Evolutionary conservation across 2,797 vertebrate genomes (phyloP).

Genomic region (Astyanax mexicanus): DNA sequence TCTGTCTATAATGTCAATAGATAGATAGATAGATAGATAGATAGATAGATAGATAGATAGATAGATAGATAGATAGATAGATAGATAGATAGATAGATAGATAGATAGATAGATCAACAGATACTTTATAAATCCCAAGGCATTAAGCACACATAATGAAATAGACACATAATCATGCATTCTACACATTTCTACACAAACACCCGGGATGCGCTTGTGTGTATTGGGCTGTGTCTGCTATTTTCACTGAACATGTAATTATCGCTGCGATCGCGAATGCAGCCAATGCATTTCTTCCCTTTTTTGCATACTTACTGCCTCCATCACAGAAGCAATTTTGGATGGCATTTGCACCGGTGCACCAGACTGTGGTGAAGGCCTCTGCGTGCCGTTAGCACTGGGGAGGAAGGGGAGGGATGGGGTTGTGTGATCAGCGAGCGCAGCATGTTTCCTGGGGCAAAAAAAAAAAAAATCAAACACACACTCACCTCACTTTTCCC

Average conservation of each 20-base stretch:
- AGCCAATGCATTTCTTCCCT: not conserved
- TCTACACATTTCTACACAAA: not conserved
- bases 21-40: not conserved
- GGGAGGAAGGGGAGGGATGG: not conserved
- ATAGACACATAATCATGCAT: not conserved
- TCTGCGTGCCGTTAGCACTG: not conserved
- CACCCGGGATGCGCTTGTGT: not conserved
- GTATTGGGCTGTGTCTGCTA: slow-evolving; percentile 17
- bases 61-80: not conserved
- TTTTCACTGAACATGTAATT: slow-evolving; percentile 36
- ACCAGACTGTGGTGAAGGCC: slow-evolving; percentile 35
- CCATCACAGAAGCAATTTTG: not conserved
- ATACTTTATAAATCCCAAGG: not conserved
- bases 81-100: not conserved
- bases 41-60: not conserved
- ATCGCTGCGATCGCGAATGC: not conserved
- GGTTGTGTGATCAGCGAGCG: slow-evolving; percentile 30
- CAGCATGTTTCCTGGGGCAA: slow-evolving; percentile 31
- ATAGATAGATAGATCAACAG: not conserved
- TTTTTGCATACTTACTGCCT: slow-evolving; percentile 6
- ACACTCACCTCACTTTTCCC: slow-evolving; percentile 37
- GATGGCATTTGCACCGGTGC: not conserved
- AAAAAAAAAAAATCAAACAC: slow-evolving; percentile 10
- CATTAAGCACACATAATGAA: not conserved
- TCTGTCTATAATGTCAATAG: no score